Percentiles rank a stretch among this genome's conserved stretches.
Evolutionary conservation across 1,140 invertebrate species (phyloP).

Genomic region (Drosophila navojoa): DNA sequence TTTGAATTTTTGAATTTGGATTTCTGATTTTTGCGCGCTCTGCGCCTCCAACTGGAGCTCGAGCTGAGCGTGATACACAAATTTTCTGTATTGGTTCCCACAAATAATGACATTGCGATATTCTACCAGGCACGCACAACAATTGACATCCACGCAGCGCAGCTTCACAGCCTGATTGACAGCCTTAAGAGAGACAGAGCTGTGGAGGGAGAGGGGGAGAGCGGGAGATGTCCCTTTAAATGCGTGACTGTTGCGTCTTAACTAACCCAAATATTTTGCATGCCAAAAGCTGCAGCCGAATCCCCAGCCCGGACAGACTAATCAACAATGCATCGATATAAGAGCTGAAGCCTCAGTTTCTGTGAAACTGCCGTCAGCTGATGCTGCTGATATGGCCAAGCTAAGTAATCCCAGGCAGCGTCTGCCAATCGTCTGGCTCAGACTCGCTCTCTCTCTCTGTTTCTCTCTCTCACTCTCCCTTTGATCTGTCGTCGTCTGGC

Average conservation of each 20-base stretch:
- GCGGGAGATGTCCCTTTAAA: neutral
- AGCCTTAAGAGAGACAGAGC: slow-evolving; percentile 37
- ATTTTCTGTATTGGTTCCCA: slow-evolving; percentile 71
- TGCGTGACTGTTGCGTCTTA: slow-evolving; percentile 44
- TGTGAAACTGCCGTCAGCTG: slow-evolving; percentile 68
- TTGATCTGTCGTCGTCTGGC: slow-evolving; percentile 63
- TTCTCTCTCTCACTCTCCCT: too few species aligned
- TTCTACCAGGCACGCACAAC: slow-evolving; percentile 32
- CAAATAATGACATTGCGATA: slow-evolving; percentile 78
- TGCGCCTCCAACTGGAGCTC: slow-evolving; percentile 1
- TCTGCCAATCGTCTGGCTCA: slow-evolving; percentile 26
- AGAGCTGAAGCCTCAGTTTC: slow-evolving; percentile 45
- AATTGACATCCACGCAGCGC: slow-evolving; percentile 35
- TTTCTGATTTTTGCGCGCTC: slow-evolving; percentile 55
- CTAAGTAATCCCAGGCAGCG: slow-evolving; percentile 14
- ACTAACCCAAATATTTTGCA: slow-evolving; percentile 46
- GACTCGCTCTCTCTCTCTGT: neutral
- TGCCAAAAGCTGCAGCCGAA: slow-evolving; percentile 8
- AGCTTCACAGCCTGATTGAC: slow-evolving; percentile 63
- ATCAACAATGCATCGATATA: slow-evolving; percentile 73
- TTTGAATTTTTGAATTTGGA: slow-evolving; percentile 55
- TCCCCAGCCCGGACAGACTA: slow-evolving; percentile 30
- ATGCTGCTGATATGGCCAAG: slow-evolving; percentile 57
- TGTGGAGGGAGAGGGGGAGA: neutral
- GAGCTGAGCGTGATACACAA: slow-evolving; percentile 44